phyloP scores from a whole-genome alignment of 2,113 vertebrate species.

The Plecturocebus donacophilus region DNA sequence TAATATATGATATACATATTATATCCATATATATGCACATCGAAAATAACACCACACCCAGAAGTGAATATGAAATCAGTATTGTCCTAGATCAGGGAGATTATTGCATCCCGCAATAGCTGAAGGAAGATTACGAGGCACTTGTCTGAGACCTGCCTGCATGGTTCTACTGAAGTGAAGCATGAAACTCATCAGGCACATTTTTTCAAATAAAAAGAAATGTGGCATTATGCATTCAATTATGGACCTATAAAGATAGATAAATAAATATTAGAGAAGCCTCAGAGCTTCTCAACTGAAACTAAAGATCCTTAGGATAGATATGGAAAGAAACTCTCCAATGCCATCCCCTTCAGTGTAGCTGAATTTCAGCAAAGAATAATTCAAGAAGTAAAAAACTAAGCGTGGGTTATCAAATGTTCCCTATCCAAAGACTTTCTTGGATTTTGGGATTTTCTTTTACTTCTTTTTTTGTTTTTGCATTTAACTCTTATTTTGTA shows the following conservation, averaged over 20 bases:
- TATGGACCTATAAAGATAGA: background rate
- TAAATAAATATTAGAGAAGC: background rate
- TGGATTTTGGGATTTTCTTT: background rate
- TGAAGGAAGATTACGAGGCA: background rate
- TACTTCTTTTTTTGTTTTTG: background rate
- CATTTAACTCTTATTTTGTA: background rate
- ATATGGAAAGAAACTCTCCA: background rate
- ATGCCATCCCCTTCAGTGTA: background rate
- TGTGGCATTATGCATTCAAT: background rate
- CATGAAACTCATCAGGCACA: background rate
- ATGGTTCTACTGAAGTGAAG: background rate
- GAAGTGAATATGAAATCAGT: background rate
- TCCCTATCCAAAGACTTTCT: background rate
- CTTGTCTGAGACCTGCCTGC: background rate
- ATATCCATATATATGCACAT: too few relatives aligned
- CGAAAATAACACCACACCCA: too few relatives aligned
- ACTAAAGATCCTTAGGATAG: background rate
- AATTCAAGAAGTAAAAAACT: background rate
- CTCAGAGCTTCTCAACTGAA: background rate
- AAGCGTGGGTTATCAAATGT: background rate
- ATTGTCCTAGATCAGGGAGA: background rate
- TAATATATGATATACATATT: too few relatives aligned
- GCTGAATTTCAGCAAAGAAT: background rate
- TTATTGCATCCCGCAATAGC: background rate
- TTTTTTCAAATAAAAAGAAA: constrained; percentile 42